A percentile compares a stretch with the other conserved stretches of the same genome.
Evolutionary conservation across 2,888 invertebrate genomes (phyloP).

Genomic region (Eilema caniola): DNA sequence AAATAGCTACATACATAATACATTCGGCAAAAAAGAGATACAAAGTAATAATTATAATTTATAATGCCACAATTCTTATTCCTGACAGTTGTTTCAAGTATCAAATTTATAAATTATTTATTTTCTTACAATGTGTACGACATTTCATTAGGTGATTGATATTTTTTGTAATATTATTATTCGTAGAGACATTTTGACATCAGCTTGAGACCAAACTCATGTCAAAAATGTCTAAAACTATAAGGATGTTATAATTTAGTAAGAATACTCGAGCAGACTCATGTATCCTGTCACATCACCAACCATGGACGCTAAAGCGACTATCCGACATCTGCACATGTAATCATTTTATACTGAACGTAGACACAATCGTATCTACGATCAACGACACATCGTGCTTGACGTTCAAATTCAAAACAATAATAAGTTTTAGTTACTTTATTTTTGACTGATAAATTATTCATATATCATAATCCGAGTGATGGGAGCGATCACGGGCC

Average conservation of each 20-base stretch:
- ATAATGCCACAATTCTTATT: neutral
- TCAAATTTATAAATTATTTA: slow-evolving; percentile 9
- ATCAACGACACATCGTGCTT: slow-evolving; percentile 74
- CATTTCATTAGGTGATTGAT: neutral
- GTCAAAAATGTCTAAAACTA: neutral
- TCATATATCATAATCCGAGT: slow-evolving; percentile 86
- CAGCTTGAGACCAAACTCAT: neutral
- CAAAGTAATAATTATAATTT: neutral
- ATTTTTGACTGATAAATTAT: slow-evolving; percentile 84
- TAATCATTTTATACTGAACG: slow-evolving; percentile 59
- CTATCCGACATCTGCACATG: slow-evolving; percentile 57
- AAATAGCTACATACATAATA: neutral
- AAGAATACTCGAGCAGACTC: slow-evolving; percentile 36
- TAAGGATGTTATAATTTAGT: slow-evolving; percentile 18
- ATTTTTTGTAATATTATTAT: neutral
- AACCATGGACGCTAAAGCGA: slow-evolving; percentile 41
- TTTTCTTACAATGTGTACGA: neutral
- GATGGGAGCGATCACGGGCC: slow-evolving; percentile 77
- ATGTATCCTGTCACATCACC: slow-evolving; percentile 48
- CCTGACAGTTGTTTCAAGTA: neutral
- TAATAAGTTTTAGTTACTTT: slow-evolving; percentile 71
- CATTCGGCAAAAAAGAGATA: neutral
- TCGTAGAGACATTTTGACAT: neutral
- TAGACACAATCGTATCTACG: slow-evolving; percentile 67
- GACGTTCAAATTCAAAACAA: slow-evolving; percentile 81